Evolutionary conservation across 2,797 vertebrate genomes (phyloP).

Genomic region (Petrocephalus sullivani): DNA sequence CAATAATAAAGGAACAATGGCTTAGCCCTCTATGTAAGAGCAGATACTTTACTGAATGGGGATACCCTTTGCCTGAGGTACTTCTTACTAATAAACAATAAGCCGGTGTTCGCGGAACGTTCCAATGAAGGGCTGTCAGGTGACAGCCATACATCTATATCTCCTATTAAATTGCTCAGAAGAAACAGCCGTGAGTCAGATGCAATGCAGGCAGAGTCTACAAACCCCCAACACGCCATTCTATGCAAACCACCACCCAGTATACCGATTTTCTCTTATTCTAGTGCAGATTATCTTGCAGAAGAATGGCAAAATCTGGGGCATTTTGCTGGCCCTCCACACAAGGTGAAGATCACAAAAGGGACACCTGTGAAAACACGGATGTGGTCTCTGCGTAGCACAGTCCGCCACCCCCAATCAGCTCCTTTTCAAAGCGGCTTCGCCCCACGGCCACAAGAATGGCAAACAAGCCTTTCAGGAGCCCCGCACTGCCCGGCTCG

Average conservation of each 20-base stretch:
- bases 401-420: constrained; percentile 24
- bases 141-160: not conserved
- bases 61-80: not conserved
- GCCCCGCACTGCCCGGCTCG: constrained; percentile 48
- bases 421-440: constrained; percentile 61
- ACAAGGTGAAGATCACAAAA: constrained; percentile 66
- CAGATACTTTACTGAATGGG: not conserved
- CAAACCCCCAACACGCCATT: constrained; percentile 2
- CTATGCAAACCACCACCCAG: constrained; percentile 22
- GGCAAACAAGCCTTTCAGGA: constrained; percentile 63
- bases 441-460: constrained; percentile 56
- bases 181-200: not conserved
- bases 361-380: constrained; percentile 72
- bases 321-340: constrained; percentile 40
- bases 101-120: not conserved
- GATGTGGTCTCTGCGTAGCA: constrained; percentile 45
- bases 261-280: constrained; percentile 36
- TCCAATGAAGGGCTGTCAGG: not conserved
- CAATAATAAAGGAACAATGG: not conserved
- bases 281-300: constrained; percentile 53
- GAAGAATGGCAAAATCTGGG: constrained; percentile 55
- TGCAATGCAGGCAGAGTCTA: not conserved
- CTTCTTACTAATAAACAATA: not conserved
- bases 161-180: not conserved
- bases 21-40: not conserved